Base-by-base conservation (phyloP, 2,113 vertebrate species). In the Rhombomys opimus region DNA sequence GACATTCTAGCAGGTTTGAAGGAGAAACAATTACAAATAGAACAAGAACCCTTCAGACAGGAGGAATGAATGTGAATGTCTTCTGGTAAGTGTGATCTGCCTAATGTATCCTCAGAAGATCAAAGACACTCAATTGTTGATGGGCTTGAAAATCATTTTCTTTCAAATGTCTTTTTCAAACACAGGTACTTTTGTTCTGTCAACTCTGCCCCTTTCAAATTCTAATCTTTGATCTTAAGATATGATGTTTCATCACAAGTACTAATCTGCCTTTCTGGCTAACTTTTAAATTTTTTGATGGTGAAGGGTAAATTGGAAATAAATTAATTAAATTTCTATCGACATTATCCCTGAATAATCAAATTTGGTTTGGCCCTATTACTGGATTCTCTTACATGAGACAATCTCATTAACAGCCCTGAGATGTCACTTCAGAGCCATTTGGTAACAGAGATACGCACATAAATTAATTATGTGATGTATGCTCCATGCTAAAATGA, bases 271-370 rank as follows among this genome's bases (percentile, higher is more conserved):
- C 50, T 82, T 86, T 93, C 85, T 93, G 52, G 78, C 41, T 97
- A 95, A 84, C 80, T 96, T 97, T 90, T n/a, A 73, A 30, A 73
- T 89, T 76, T 90, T 97, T n/a, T 96, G 22, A 96, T 90, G 67
- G 90, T 97, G 72, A 95, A 97, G 87, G 93, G 73, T 86, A 95
- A 96, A 95, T 93, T 77, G 95, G 94, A 95, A 20, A 96, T 96
- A 98, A 94, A 98, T 98, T 98, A 97, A 98, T 97, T 98, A 95
- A 97, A 97, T 98, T 98, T 98, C 70, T 96, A 90, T 98, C 95
- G 88, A 82, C 89, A 97, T 97, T 98, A 98, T 93, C 97, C 97
- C 70, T 95, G 93, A 97, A 94, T 97, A 97, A 98, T 98, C 81
- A 91, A 75, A 98, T 98, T 98, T 97, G 75, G 93, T 95, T 94